Evolutionary conservation across 2,888 invertebrate species (phyloP).

Genomic region (Synergus gifuensis): DNA sequence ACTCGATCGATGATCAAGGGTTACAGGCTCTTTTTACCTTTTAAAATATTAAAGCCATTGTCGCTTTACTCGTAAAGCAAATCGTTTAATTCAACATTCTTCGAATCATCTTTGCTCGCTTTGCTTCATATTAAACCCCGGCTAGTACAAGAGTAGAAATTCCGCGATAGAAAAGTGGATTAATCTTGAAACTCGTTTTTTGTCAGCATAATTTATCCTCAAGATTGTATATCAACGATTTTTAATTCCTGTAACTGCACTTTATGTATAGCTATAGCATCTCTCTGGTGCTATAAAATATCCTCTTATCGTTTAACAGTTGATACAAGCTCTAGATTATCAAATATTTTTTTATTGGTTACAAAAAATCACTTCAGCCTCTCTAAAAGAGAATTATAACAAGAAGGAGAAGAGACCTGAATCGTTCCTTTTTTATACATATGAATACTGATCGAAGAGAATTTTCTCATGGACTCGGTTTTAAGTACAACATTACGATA

Average conservation of each 20-base stretch:
- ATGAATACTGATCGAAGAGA: neutral
- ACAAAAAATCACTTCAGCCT: too few relatives aligned
- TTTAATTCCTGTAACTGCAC: neutral
- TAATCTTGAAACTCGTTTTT: neutral
- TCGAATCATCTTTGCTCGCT: neutral
- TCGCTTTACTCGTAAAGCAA: neutral
- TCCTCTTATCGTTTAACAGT: too few relatives aligned
- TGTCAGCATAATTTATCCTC: neutral
- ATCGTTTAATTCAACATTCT: neutral
- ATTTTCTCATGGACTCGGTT: neutral
- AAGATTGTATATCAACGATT: neutral
- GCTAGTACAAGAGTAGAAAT: too few relatives aligned
- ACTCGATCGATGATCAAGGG: neutral
- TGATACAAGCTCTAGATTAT: too few relatives aligned
- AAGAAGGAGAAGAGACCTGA: neutral
- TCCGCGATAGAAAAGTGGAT: neutral
- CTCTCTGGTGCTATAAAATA: too few relatives aligned
- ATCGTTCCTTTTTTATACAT: neutral
- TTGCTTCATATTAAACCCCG: too few relatives aligned
- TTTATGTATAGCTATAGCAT: too few relatives aligned
- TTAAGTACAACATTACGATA: neutral
- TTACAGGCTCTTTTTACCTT: neutral
- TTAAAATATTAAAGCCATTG: neutral
- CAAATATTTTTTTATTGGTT: neutral
- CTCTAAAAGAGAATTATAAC: neutral